Conservation (phyloP, 37 sponge, comb jelly and placozoan species). For the Oopsacas minuta region DNA sequence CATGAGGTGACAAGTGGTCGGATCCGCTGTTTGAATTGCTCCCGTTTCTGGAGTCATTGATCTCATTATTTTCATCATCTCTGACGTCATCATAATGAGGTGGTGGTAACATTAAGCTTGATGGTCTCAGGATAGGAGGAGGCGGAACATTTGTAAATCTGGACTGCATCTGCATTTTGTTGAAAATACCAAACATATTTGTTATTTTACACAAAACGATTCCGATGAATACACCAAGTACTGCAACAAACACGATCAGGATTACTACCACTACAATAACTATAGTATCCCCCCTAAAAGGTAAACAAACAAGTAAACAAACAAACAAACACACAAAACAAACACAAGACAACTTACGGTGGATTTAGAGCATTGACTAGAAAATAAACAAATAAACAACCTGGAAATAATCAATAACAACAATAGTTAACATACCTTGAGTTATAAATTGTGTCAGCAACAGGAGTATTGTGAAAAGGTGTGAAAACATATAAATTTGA, state of each 20-base stretch:
- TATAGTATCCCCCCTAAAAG: not conserved
- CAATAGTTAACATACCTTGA: not conserved
- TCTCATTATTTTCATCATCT: not conserved
- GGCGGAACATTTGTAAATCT: not conserved
- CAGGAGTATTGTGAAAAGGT: not conserved
- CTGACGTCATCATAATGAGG: not conserved
- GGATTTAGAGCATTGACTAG: not conserved
- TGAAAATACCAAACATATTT: not conserved
- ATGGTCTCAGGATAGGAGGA: not conserved
- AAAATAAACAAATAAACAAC: not conserved
- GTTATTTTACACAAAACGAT: not conserved
- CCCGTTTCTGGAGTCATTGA: no score
- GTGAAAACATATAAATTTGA: not conserved
- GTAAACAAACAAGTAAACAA: not conserved
- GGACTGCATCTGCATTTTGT: not conserved
- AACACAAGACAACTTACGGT: not conserved
- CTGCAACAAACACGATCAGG: not conserved
- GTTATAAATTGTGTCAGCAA: not conserved
- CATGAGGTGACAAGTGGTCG: no score
- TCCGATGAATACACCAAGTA: not conserved
- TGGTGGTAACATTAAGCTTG: not conserved
- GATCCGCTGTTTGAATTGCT: no score
- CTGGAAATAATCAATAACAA: not conserved
- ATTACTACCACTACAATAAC: not conserved
- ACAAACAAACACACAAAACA: no score